Base-by-base conservation (phyloP, 2,113 vertebrate species). In the Anser cygnoides region DNA sequence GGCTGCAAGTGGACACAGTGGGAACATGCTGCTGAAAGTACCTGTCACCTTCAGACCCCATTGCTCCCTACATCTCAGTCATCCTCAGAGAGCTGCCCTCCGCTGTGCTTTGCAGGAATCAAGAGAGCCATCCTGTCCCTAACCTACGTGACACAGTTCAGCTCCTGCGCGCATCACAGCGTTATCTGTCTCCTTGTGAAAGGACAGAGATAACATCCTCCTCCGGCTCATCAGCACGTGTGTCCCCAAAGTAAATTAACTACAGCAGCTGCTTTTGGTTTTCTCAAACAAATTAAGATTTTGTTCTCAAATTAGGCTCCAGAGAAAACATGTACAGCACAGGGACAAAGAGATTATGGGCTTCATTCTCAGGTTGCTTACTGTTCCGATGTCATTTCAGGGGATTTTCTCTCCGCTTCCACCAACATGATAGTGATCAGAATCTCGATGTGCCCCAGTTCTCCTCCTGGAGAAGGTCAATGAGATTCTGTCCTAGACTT, bases 261-360 rank as follows among this genome's bases (percentile, higher is more conserved):
- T 75, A 77, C 77, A 74, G 93, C 44, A 79, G 58, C 33, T 1
- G 2, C 74, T 93, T 79, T 50, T 63, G 25, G 31, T 76, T 96
- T 95, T 95, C 81, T 87, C 93, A 91, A 94, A 92, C 76, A 96
- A 87, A 94, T 93, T 81, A 92, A 65, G 57, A 66, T 81, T 94
- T 94, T 89, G 28, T 73, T 65, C 70, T 82, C 90, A 82, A 92
- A 87, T 76, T 23, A 76, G 70, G 52, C 80, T 76, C 70, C 37
- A 73, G 61, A 82, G 54, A 82, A 87, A 96, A 73, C 80, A 95
- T 73, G 90, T 54, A 65, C 31, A 92, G 77, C 71, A 87, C 25
- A 44, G n/a, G 39, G 80, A 86, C 50, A 72, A 61, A 73, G 68
- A 95, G 90, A 96, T 96, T 92, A 94, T 35, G 49, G 73, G 70